phyloP scores from a whole-genome alignment of 2,888 invertebrate species.

The Glomeris marginata region DNA sequence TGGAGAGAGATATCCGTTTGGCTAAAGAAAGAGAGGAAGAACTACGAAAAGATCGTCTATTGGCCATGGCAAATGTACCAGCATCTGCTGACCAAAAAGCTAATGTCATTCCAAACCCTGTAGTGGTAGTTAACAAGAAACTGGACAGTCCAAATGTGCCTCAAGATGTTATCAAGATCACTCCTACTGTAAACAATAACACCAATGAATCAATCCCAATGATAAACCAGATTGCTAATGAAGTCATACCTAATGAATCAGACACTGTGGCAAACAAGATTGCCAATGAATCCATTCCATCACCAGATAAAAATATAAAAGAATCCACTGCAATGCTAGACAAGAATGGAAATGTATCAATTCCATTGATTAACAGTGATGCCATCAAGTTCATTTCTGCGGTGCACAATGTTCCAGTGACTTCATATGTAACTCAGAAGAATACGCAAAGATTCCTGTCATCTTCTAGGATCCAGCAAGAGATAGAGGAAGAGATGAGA shows the following conservation, averaged over 20 bases:
- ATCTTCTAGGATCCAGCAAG: slow-evolving; percentile 60
- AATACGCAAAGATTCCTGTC: too few species aligned
- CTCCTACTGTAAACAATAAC: too few species aligned
- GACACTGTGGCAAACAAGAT: too few species aligned
- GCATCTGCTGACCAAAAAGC: background rate
- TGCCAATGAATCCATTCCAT: too few species aligned
- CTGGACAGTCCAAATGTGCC: background rate
- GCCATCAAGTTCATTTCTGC: too few species aligned
- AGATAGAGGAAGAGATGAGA: slow-evolving; percentile 71
- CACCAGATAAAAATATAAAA: background rate
- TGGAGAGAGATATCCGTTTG: slow-evolving; percentile 6
- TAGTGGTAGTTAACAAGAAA: background rate
- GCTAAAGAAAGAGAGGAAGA: slow-evolving; percentile 7
- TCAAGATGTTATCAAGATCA: background rate
- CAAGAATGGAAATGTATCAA: background rate
- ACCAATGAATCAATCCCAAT: too few species aligned
- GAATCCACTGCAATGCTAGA: too few species aligned
- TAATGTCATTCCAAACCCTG: background rate
- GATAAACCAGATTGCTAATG: too few species aligned
- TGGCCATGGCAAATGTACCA: background rate
- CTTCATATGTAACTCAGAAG: too few species aligned
- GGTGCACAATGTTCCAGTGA: too few species aligned
- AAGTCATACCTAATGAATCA: too few species aligned
- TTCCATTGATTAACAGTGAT: too few species aligned
- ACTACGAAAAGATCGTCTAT: background rate